Base-by-base conservation (phyloP, 1,140 invertebrate genomes). In the Periplaneta americana region DNA sequence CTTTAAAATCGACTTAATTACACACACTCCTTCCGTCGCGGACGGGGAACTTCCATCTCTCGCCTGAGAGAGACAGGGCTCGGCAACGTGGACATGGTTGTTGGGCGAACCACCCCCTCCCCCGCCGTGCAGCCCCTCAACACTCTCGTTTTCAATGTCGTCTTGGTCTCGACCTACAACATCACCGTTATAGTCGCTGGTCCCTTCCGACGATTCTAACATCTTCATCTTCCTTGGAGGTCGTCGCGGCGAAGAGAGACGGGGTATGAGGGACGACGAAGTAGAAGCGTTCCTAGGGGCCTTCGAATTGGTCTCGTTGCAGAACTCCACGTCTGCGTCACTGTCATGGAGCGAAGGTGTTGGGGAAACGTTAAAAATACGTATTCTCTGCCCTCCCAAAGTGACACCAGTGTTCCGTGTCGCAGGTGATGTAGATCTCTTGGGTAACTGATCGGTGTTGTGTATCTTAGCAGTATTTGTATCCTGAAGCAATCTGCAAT, bases 1-100 rank as follows among this genome's bases (percentile, higher is more conserved):
- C 86, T 94, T 94, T 82, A 94, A 86, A 84, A 94, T 94, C 32
- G 93, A 94, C 87, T 93, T 94, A 85, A 85, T 86, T 31, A 48
- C 34, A 34, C 35, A 35, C 18, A 32, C 77, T 66, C 84, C 84
- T 22, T 81, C 75, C 0, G 82, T 79, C 2, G 81, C 36, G 18
- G 82, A 78, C 10, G 84, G 39, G 37, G 36, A 74, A 33, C n/a
- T 66, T 5, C n/a, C 48, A 66, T 66, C 48, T n/a, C 28, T 66
- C 13, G 4, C 22, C n/a, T 66, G 48, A 8, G 2, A 66, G 22
- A 13, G n/a, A 66, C 48, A n/a, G 48, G 48, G 6, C 28, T 11
- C 48, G 28, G 48, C n/a, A 6, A 8, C n/a, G n/a, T n/a, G n/a
- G n/a, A n/a, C n/a, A n/a, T n/a, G n/a, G n/a, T n/a, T n/a, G n/a